phyloP scores from a whole-genome alignment of 1,140 invertebrate species.

The Drosophila sp. region DNA sequence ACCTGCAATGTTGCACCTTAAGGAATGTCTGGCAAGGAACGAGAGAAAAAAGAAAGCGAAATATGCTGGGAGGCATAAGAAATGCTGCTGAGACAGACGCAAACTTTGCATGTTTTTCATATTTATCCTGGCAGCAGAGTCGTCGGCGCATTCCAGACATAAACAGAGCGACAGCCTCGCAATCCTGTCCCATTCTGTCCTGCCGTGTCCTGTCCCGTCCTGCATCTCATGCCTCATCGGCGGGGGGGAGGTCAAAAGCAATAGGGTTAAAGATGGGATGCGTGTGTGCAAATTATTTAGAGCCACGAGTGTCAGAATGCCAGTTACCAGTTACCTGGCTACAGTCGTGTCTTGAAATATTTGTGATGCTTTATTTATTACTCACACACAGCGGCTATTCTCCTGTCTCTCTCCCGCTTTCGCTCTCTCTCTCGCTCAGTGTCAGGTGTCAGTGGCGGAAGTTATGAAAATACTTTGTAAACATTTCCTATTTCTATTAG shows the following conservation, averaged over 20 bases:
- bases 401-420: no score
- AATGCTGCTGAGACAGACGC: conserved; percentile 71
- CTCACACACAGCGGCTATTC: conserved; percentile 28
- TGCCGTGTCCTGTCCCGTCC: conserved; percentile 2
- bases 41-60: conserved; percentile 1
- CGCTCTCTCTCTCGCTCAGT: conserved; percentile 46
- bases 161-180: conserved; percentile 43
- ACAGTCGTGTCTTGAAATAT: conserved; percentile 63
- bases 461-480: conserved; percentile 84
- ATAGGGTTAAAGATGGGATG: conserved; percentile 68
- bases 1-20: conserved; percentile 79
- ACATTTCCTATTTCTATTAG: conserved; percentile 84
- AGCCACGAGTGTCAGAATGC: conserved; percentile 77
- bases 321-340: conserved; percentile 57
- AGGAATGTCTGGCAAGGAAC: conserved; percentile 49
- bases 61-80: conserved; percentile 50
- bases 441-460: conserved; percentile 81
- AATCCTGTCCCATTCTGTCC: conserved; percentile 22
- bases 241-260: background rate
- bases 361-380: conserved; percentile 73
- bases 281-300: conserved; percentile 79
- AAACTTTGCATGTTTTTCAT: conserved; percentile 79
- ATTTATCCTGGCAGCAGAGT: conserved; percentile 65
- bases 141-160: conserved; percentile 50
- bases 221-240: background rate